phyloP scores from a whole-genome alignment of 2,888 invertebrate species.

The Himalopsyche japonica region DNA sequence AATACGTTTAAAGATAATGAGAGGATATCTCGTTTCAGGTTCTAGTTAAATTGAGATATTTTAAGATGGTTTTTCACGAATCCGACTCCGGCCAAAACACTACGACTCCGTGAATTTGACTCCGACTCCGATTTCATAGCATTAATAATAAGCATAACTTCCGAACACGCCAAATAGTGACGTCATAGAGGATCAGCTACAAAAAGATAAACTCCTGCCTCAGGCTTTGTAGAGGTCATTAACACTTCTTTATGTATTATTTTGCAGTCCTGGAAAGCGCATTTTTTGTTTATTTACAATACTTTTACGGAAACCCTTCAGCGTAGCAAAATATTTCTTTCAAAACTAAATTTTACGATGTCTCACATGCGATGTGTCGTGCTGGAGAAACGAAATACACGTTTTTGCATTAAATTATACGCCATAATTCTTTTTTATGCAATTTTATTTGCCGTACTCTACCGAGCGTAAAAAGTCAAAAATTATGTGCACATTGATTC shows the following conservation, averaged over 20 bases:
- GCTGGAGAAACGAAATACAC: background rate
- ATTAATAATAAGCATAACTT: too few species aligned
- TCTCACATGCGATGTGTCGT: background rate
- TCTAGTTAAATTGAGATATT: too few species aligned
- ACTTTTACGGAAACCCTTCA: background rate
- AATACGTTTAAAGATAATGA: too few species aligned
- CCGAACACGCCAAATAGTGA: background rate
- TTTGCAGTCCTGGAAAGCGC: background rate
- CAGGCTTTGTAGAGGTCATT: background rate
- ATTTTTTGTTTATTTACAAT: background rate
- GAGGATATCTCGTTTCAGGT: too few species aligned
- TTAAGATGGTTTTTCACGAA: too few species aligned
- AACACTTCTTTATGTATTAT: background rate
- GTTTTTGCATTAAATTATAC: background rate
- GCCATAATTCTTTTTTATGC: background rate
- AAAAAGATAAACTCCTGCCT: background rate
- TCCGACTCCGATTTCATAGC: too few species aligned
- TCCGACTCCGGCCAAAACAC: too few species aligned
- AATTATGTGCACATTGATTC: background rate
- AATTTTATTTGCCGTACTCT: constrained; percentile 13
- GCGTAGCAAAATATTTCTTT: background rate
- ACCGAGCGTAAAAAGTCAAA: constrained; percentile 2
- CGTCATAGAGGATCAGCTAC: background rate
- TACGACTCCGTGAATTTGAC: too few species aligned
- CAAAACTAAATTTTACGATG: background rate